A percentile compares a stretch with the other conserved stretches of the same genome.
phyloP scores from a whole-genome alignment of 2,888 invertebrate species.

The Dryobota labecula region DNA sequence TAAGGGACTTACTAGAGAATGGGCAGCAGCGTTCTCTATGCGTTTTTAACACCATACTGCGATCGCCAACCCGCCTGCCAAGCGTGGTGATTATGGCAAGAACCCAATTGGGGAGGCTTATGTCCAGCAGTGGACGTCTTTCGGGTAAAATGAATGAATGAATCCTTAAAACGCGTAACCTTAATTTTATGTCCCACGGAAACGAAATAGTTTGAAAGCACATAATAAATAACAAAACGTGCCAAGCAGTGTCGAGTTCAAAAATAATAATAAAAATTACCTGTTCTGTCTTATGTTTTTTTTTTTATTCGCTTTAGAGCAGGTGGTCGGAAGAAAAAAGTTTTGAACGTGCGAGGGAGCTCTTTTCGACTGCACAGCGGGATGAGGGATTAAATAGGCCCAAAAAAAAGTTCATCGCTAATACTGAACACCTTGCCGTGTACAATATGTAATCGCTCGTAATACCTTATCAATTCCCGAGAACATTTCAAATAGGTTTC shows the following conservation, averaged over 20 bases:
- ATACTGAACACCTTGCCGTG: conserved; percentile 53
- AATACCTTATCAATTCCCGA: conserved; percentile 58
- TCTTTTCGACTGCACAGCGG: conserved; percentile 67
- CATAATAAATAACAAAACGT: conserved; percentile 51
- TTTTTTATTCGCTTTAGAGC: conserved; percentile 75
- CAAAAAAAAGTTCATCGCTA: conserved; percentile 41
- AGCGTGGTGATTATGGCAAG: too few species aligned
- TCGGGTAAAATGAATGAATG: too few species aligned
- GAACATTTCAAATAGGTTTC: conserved; percentile 58
- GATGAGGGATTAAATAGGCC: conserved; percentile 65
- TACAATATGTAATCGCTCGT: conserved; percentile 49
- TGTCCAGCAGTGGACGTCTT: too few species aligned
- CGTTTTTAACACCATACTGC: too few species aligned
- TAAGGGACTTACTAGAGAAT: too few species aligned
- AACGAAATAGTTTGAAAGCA: conserved; percentile 10
- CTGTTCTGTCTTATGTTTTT: conserved; percentile 72
- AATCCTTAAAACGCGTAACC: not conserved
- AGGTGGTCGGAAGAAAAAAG: conserved; percentile 80
- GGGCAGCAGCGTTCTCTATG: too few species aligned
- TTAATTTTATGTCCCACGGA: not conserved
- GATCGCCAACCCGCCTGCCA: too few species aligned
- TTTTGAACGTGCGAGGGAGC: conserved; percentile 71
- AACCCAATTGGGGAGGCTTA: too few species aligned
- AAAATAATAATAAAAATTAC: conserved; percentile 66
- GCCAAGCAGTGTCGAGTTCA: conserved; percentile 45